These are phyloP conservation scores for Scartelaos histophorus DNA, from an alignment of 2,113 vertebrate species.

Conservation along the genomic window DNA sequence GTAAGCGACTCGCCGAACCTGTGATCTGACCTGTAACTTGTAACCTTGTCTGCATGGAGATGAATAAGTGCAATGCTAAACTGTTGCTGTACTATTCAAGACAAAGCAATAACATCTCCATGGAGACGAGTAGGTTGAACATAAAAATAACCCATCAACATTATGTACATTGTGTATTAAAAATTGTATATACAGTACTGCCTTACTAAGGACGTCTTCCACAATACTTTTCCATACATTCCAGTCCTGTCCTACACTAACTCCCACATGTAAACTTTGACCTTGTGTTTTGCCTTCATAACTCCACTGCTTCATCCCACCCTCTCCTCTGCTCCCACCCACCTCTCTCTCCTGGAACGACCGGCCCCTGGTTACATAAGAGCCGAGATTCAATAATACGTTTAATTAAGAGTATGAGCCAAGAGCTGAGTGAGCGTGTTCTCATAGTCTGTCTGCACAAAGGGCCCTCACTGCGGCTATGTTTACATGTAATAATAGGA, in stretches of 20 bases:
- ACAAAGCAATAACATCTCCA: no score
- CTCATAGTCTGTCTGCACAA: neutral
- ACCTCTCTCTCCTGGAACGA: slow-evolving; percentile 32
- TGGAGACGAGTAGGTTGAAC: no score
- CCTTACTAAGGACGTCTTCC: neutral
- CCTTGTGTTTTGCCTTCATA: slow-evolving; percentile 12
- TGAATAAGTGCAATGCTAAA: no score
- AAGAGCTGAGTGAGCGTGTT: slow-evolving; percentile 1
- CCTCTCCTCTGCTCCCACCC: slow-evolving; percentile 24
- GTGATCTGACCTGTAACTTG: no score
- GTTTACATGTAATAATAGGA: no score
- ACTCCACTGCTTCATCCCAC: slow-evolving; percentile 32
- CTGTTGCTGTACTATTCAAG: no score
- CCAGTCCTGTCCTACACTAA: neutral
- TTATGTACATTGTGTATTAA: no score
- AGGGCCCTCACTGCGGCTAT: neutral
- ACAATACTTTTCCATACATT: neutral
- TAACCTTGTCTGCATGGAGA: no score
- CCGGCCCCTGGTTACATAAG: slow-evolving; percentile 49
- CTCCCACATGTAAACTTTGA: neutral
- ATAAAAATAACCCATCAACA: no score
- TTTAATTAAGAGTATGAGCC: slow-evolving; percentile 53
- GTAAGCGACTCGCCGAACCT: no score
- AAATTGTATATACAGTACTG: neutral
- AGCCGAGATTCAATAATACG: slow-evolving; percentile 31